Conservation (phyloP, 2,888 invertebrate genomes). For the Cyclophora albipunctata region DNA sequence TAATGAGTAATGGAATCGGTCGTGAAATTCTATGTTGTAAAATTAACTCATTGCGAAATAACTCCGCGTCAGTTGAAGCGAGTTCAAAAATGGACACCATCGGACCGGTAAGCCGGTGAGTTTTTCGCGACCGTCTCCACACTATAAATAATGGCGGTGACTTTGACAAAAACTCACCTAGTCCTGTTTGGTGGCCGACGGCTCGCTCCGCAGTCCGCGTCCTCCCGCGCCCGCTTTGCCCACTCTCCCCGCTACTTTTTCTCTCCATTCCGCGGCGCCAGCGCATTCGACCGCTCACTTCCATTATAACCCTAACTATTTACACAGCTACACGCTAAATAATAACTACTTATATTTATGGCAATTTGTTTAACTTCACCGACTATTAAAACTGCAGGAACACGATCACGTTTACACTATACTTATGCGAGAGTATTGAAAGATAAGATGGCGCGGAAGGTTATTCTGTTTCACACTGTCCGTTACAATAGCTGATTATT, state of each 20-base stretch:
- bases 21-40: constrained; percentile 56
- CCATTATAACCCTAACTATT: constrained; percentile 65
- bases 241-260: constrained; percentile 51
- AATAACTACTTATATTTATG: constrained; percentile 75
- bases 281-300: constrained; percentile 63
- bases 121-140: constrained; percentile 75
- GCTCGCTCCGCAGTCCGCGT: constrained; percentile 50
- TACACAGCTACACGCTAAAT: constrained; percentile 69
- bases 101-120: constrained; percentile 60
- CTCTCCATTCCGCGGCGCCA: constrained; percentile 66
- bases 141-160: constrained; percentile 73
- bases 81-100: constrained; percentile 68
- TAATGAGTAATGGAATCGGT: constrained; percentile 39
- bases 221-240: constrained; percentile 27
- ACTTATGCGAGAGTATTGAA: constrained; percentile 73
- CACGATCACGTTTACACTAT: constrained; percentile 74
- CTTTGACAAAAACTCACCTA: constrained; percentile 76
- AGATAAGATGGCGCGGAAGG: constrained; percentile 67
- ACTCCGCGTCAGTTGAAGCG: constrained; percentile 49
- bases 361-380: constrained; percentile 75
- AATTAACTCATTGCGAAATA: constrained; percentile 72
- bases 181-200: constrained; percentile 69
- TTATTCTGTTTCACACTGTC: constrained; percentile 60
- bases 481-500: constrained; percentile 52
- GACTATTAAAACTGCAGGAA: constrained; percentile 75